Percentiles rank a stretch among this genome's conserved stretches.
These are phyloP conservation scores for Stenotaenia linearis DNA, from an alignment of 2,888 invertebrate species.

Conservation along the genomic window DNA sequence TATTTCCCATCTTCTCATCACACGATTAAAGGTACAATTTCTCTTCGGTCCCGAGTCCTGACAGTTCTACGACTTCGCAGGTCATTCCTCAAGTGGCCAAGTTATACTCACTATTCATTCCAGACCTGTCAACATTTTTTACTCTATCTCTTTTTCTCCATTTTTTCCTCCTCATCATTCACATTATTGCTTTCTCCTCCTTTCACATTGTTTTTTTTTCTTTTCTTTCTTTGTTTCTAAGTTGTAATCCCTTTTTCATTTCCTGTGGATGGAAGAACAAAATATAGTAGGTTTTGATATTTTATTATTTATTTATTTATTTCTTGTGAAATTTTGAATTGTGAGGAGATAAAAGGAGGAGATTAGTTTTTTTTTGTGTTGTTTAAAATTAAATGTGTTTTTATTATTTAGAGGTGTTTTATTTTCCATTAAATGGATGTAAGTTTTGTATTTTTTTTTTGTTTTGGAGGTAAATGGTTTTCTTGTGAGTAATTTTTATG, in stretches of 20 bases:
- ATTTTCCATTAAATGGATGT: no score
- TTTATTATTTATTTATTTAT: no score
- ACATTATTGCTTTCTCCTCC: not conserved
- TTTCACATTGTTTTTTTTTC: not conserved
- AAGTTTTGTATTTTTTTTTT: no score
- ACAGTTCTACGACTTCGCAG: slow-evolving; percentile 9
- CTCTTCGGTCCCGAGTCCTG: not conserved
- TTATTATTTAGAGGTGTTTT: no score
- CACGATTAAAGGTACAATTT: not conserved
- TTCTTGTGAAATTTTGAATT: no score
- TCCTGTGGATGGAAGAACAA: no score
- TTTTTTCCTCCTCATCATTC: not conserved
- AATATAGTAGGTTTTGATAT: no score
- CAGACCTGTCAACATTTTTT: not conserved
- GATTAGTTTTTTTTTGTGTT: no score
- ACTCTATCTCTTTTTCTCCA: not conserved
- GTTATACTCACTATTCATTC: slow-evolving; percentile 4
- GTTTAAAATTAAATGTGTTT: no score
- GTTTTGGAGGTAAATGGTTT: no score
- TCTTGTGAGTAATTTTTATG: no score
- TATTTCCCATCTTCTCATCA: not conserved
- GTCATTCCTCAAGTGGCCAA: slow-evolving; percentile 9
- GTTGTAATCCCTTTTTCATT: not conserved
- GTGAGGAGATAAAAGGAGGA: no score
- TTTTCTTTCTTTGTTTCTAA: not conserved